phyloP scores from a whole-genome alignment of 2,888 invertebrate species.

The Cyaniris semiargus region DNA sequence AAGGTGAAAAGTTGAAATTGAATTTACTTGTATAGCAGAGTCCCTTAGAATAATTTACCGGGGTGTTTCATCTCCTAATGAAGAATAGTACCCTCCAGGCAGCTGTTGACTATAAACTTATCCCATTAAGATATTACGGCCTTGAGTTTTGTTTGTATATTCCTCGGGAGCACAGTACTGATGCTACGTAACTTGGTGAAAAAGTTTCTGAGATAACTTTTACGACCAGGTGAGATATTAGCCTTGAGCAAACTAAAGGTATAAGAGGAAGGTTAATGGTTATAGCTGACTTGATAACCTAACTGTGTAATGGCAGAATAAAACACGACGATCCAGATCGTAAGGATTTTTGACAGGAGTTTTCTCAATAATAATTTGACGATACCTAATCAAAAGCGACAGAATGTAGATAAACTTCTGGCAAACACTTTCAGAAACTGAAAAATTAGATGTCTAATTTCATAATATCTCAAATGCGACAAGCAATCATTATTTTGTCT shows the following conservation, averaged over 20 bases:
- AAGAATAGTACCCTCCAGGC: slow-evolving; percentile 72
- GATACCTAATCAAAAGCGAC: too few species aligned
- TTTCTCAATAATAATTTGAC: too few species aligned
- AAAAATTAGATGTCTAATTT: too few species aligned
- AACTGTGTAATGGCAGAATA: neutral
- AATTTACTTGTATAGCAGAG: slow-evolving; percentile 76
- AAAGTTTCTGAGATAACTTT: slow-evolving; percentile 25
- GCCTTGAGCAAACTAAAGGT: slow-evolving; percentile 16
- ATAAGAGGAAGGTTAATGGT: slow-evolving; percentile 5
- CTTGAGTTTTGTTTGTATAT: slow-evolving; percentile 51
- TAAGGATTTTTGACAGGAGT: neutral
- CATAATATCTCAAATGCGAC: too few species aligned
- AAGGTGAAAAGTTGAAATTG: slow-evolving; percentile 63
- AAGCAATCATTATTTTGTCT: too few species aligned
- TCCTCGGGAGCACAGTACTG: slow-evolving; percentile 29
- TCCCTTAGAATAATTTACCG: slow-evolving; percentile 76
- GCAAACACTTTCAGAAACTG: too few species aligned
- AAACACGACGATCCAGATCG: neutral
- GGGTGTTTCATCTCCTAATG: slow-evolving; percentile 67
- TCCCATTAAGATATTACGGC: slow-evolving; percentile 75
- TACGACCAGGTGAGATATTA: slow-evolving; percentile 22
- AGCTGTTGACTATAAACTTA: slow-evolving; percentile 69
- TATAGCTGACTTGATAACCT: neutral
- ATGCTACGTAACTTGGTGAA: slow-evolving; percentile 1
- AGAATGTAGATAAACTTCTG: too few species aligned